These are phyloP conservation scores for Caenorhabditis wallacei DNA, from an alignment of 2,888 invertebrate genomes.

Conservation along the genomic window DNA sequence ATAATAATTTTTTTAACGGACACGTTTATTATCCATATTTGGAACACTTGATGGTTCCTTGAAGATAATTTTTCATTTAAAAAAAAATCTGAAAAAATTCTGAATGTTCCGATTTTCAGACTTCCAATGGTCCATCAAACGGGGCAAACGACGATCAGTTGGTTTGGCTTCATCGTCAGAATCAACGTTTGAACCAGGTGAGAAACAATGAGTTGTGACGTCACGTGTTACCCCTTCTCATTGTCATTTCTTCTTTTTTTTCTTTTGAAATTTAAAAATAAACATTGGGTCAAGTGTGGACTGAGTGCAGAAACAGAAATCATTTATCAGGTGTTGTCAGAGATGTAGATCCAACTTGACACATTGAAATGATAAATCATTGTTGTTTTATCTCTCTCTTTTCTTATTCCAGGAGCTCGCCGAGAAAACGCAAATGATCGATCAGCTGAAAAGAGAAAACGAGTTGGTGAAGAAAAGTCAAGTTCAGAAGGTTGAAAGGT, in stretches of 20 bases:
- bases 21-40: no score
- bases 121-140: slow-evolving; percentile 42
- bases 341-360: slow-evolving; percentile 52
- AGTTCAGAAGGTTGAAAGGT: slow-evolving; percentile 45
- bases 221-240: slow-evolving; percentile 22
- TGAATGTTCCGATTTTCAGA: slow-evolving; percentile 17
- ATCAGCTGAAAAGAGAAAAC: slow-evolving; percentile 80
- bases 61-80: no score
- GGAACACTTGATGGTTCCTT: no score
- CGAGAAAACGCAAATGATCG: slow-evolving; percentile 83
- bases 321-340: slow-evolving; percentile 53
- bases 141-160: slow-evolving; percentile 73
- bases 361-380: slow-evolving; percentile 58
- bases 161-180: slow-evolving; percentile 83
- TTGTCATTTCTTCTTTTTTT: slow-evolving; percentile 2
- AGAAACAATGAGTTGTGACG: slow-evolving; percentile 40
- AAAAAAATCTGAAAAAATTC: no score
- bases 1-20: no score
- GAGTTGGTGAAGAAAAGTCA: slow-evolving; percentile 62
- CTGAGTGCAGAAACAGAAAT: slow-evolving; percentile 56
- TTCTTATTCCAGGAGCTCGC: slow-evolving; percentile 83
- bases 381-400: slow-evolving; percentile 45
- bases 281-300: slow-evolving; percentile 48
- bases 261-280: slow-evolving; percentile 46
- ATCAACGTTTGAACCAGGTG: slow-evolving; percentile 83